Evolutionary conservation across 1,140 invertebrate genomes (phyloP), one percentile per base, ranked within the genome.

Genomic region (Dendrolimus kikuchii): DNA sequence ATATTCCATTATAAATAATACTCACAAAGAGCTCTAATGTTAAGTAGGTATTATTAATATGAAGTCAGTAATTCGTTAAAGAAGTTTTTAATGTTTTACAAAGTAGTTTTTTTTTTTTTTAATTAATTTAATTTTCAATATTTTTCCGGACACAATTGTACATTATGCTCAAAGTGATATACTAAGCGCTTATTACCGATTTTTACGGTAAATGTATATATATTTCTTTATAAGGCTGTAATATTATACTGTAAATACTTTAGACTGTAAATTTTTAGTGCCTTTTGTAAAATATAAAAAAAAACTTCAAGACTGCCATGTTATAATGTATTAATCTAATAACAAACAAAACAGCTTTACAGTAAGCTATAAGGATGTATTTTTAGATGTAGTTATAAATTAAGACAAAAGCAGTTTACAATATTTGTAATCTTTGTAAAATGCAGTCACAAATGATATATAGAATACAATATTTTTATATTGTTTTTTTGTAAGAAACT

Each of bases 171-270:
- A 83, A 81, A 84, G 75, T 86, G 82, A 80, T 81, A 64, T 71
- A 54, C 60, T 86, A 86, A 84, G 78, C 77, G 81, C 81, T 81
- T 84, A 77, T 79, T 84, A 84, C 82, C 82, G 81, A 81, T 86
- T 84, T 68, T 85, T 86, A 70, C 82, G 81, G 85, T 88, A 87
- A 84, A 77, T 88, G 85, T 88, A 88, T 66, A 88, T 87, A 88
- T 68, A 70, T 69, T 81, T n/a, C n/a, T 73, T 67, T 76, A 74
- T 86, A 77, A 79, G 82, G 77, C 81, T 72, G 62, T 79, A 83
- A 75, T 64, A 75, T 72, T 82, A 81, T 52, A 66, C 46, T 86
- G 81, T 85, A 82, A 57, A 82, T 85, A 81, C 9, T 53, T 71
- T 75, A 77, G 61, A 56, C 47, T 71, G 68, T 78, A 77, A 60